Percentiles rank a stretch among this genome's conserved stretches.
Conservation (phyloP, 2,888 invertebrate genomes). For the Salpingus planirostris region DNA sequence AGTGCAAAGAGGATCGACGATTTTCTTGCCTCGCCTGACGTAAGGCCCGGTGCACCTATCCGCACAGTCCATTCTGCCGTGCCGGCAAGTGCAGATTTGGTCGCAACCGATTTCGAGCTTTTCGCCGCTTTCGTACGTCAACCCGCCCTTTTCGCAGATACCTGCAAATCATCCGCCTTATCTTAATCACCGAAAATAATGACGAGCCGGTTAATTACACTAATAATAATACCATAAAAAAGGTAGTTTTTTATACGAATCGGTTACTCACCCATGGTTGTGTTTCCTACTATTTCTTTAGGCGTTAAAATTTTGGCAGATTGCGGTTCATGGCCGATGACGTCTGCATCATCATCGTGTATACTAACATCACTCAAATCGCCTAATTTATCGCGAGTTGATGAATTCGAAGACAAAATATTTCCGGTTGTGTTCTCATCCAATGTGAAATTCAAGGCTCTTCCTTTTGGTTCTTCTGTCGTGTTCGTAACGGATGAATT, state of each 20-base stretch:
- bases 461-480: conserved; percentile 29
- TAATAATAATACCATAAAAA: background rate
- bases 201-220: conserved; percentile 5
- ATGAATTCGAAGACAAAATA: conserved; percentile 22
- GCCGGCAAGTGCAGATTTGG: conserved; percentile 64
- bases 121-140: conserved; percentile 55
- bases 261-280: conserved; percentile 15
- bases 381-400: conserved; percentile 28
- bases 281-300: conserved; percentile 16
- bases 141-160: conserved; percentile 38
- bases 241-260: background rate
- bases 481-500: conserved; percentile 1
- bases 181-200: too few relatives aligned
- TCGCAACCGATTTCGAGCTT: conserved; percentile 66
- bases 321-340: conserved; percentile 27
- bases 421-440: conserved; percentile 28
- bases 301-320: conserved; percentile 24
- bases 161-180: too few relatives aligned
- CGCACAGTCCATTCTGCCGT: conserved; percentile 64
- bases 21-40: conserved; percentile 57
- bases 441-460: conserved; percentile 36
- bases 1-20: conserved; percentile 62
- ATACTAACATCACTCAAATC: conserved; percentile 75
- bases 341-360: conserved; percentile 54
- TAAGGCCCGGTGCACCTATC: conserved; percentile 59